Conservation (phyloP, 1,140 invertebrate genomes). For the Carcinoscorpius rotundicauda region DNA sequence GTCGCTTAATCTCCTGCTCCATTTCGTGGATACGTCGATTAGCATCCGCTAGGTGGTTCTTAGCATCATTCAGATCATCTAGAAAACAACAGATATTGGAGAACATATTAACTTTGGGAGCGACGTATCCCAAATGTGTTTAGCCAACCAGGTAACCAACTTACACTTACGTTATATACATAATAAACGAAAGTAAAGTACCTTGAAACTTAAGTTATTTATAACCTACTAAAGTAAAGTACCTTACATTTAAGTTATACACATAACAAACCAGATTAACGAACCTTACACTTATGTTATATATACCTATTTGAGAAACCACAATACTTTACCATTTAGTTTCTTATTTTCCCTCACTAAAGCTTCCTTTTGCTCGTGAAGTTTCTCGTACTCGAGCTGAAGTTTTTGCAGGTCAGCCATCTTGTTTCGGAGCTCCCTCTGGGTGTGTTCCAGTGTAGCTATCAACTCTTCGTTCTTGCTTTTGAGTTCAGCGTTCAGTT, state of each 20-base stretch:
- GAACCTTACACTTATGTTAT: no score
- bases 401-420: conserved; percentile 71
- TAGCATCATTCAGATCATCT: conserved; percentile 84
- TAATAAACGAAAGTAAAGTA: no score
- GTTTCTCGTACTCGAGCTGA: conserved; percentile 82
- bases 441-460: conserved; percentile 71
- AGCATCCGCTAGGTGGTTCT: conserved; percentile 73
- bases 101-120: no score
- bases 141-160: no score
- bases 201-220: no score
- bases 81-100: neutral
- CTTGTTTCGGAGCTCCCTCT: conserved; percentile 79
- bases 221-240: no score
- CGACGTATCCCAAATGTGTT: no score
- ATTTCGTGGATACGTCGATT: conserved; percentile 85
- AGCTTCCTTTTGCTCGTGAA: conserved; percentile 80
- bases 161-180: no score
- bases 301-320: conserved; percentile 41
- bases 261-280: no score
- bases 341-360: conserved; percentile 91
- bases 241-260: no score
- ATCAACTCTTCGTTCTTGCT: conserved; percentile 73
- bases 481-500: conserved; percentile 66
- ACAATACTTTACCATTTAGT: conserved; percentile 39
- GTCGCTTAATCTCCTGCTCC: conserved; percentile 80